Evolutionary conservation across 2,888 invertebrate genomes (phyloP), one percentile per base, ranked within the genome.

Genomic region (Apodemia hepburni): DNA sequence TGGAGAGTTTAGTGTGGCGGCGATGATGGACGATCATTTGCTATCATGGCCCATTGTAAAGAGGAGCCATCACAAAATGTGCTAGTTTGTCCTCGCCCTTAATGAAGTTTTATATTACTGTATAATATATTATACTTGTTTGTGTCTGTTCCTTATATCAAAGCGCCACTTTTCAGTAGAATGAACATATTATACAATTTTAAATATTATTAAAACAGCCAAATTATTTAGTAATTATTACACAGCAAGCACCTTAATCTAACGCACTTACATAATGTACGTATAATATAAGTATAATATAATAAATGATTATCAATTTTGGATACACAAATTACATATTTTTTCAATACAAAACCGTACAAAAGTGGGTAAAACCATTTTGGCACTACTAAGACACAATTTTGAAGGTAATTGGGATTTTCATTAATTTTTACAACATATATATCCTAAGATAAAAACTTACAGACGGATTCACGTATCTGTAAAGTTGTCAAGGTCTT

Each of bases 321-420:
- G 62, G 51, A 66, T 45, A 45, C 63, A 62, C 51, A 65, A 54
- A 64, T 68, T 58, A 60, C 64, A 65, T 11, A 58, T n/a, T n/a
- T n/a, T 65, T 69, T 64, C 57, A 69, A 69, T 75, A 76, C 68
- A 75, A 75, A 76, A 66, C 63, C 64, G 70, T 75, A 75, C 68
- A 73, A 76, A 77, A 75, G 69, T 68, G 73, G 72, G 71, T 78
- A 75, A 77, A 75, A 76, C 70, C 60, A 69, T 70, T 77, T 84
- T 85, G 84, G 84, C 84, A 84, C 84, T 80, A 82, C 75, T 82
- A 83, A 83, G 81, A 82, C 82, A 81, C 82, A 71, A 79, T 78
- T 78, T 78, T 67, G 70, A 72, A 72, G 73, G 70, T 73, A 72
- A 22, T 62, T 66, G 66, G 61, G 68, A 64, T 62, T 62, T 45